Evolutionary conservation across 2,797 vertebrate genomes (phyloP).

Genomic region (Hydrocynus forskahlii): DNA sequence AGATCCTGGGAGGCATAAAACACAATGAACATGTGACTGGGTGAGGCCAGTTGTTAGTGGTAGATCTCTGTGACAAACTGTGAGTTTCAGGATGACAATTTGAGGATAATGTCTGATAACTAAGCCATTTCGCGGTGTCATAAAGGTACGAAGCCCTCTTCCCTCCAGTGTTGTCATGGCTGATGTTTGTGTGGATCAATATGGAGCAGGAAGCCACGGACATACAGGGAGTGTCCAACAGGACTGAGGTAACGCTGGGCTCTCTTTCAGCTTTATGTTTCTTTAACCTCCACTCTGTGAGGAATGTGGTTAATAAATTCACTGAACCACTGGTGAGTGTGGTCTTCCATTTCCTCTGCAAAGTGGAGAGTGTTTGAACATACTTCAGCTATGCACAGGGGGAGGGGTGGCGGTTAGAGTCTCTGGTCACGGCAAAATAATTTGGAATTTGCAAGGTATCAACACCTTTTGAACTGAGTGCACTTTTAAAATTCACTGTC

Average conservation of each 20-base stretch:
- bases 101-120: not conserved
- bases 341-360: slow-evolving; percentile 2
- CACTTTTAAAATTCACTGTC: too few relatives aligned
- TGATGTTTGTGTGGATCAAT: slow-evolving; percentile 90
- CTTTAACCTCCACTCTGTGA: not conserved
- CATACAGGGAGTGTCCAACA: slow-evolving; percentile 69
- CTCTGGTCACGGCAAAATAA: not conserved
- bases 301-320: not conserved
- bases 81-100: slow-evolving; percentile 13
- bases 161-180: slow-evolving; percentile 85
- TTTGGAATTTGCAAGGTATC: not conserved
- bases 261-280: too few relatives aligned
- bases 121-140: not conserved
- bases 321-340: not conserved
- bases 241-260: slow-evolving; percentile 82
- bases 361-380: not conserved
- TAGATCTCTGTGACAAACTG: not conserved
- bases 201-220: slow-evolving; percentile 82
- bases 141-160: slow-evolving; percentile 93
- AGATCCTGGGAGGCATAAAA: too few relatives aligned
- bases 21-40: too few relatives aligned
- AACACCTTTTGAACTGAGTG: not conserved
- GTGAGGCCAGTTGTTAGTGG: not conserved
- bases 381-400: not conserved
- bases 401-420: not conserved